Evolutionary conservation across 2,888 invertebrate species (phyloP).

Genomic region (Plusia festucae): DNA sequence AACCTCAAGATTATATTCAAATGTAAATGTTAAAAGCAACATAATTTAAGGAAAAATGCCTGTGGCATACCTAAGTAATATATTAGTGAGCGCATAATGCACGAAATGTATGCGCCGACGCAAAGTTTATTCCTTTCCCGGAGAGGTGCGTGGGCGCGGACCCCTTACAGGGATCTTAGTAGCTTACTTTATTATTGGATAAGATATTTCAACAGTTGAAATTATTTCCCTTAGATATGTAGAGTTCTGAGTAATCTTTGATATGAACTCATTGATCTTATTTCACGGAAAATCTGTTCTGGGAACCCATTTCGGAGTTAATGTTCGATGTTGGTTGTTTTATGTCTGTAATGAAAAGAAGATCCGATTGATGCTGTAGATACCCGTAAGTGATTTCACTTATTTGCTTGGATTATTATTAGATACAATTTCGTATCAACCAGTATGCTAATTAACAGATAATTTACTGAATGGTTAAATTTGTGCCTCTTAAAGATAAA

Average conservation of each 20-base stretch:
- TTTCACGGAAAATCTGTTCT: not conserved
- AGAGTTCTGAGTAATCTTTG: not conserved
- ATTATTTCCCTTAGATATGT: slow-evolving; percentile 8
- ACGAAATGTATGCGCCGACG: slow-evolving; percentile 74
- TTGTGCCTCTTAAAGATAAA: too few species aligned
- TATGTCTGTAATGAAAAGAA: not conserved
- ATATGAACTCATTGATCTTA: slow-evolving; percentile 5
- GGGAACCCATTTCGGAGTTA: slow-evolving; percentile 1
- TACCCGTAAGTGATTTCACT: not conserved
- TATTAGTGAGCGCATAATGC: slow-evolving; percentile 69
- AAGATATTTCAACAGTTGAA: slow-evolving; percentile 36
- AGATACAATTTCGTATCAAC: not conserved
- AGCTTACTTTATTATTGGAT: slow-evolving; percentile 46
- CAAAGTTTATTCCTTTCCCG: slow-evolving; percentile 72
- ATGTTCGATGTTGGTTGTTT: not conserved
- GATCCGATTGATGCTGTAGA: not conserved
- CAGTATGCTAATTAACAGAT: not conserved
- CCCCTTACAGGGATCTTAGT: slow-evolving; percentile 58
- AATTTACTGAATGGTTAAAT: too few species aligned
- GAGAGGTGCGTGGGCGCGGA: slow-evolving; percentile 75
- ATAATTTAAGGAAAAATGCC: slow-evolving; percentile 63
- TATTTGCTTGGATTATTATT: not conserved
- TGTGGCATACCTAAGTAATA: slow-evolving; percentile 61
- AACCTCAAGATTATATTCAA: slow-evolving; percentile 57
- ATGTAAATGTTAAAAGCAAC: slow-evolving; percentile 59